Evolutionary conservation across 2,113 vertebrate genomes (phyloP), one percentile per base, ranked within the genome.

Genomic region (Paratilapia polleni): DNA sequence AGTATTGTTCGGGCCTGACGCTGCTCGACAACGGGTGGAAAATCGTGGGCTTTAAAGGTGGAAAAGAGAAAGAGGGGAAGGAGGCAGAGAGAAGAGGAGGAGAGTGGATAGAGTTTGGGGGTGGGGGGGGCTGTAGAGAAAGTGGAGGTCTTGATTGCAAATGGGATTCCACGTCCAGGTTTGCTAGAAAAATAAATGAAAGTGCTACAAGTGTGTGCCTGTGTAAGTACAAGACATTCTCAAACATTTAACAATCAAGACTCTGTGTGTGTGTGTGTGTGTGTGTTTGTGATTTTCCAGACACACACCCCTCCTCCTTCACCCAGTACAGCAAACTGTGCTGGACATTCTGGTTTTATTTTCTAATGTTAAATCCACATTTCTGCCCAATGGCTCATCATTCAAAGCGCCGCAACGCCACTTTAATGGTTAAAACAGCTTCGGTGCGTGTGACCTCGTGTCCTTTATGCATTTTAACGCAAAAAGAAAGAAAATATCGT

Each of bases 141-240:
- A 60, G 81, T 19, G 73, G 82, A 73, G 80, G 73, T 60, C 92
- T 88, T 93, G 91, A 95, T 94, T 93, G 90, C 87, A 92, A 90
- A 93, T 77, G 76, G 59, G 87, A 89, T 80, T 89, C 78, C 4
- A 83, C 62, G 2, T 92, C 92, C 84, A 93, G 85, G 77, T 87
- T 90, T 90, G 84, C 86, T 83, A 89, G 87, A 88, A 78, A 93
- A 93, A 91, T 90, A 92, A 92, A 94, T 90, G 13, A 61, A 82
- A 41, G 58, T 2, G 75, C 54, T 80, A 76, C 43, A 34, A 11
- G 78, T 28, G 19, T n/a, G 87, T 66, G 78, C 73, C 77, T 75
- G 60, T 17, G 83, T 58, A 62, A 54, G 76, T 36, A 6, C 66
- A 17, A 86, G 62, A 81, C 82, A 15, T 52, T 83, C 79, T 86